Percentiles rank a stretch among this genome's conserved stretches.
These are phyloP conservation scores for Cylindroiulus punctatus DNA, from an alignment of 2,888 invertebrate species.

Conservation along the genomic window DNA sequence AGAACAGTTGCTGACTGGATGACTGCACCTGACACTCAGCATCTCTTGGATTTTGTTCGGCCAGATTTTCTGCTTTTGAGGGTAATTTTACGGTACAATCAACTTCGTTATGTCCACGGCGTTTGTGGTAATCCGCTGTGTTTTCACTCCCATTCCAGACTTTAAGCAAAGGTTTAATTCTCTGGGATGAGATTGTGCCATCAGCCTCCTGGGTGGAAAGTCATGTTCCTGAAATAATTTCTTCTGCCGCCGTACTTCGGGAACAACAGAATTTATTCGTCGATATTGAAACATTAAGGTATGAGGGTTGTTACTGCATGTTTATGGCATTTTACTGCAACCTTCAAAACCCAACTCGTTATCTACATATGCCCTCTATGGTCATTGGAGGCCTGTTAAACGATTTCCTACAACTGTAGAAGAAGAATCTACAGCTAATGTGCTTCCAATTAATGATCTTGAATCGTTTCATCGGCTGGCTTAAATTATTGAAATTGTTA, in stretches of 20 bases:
- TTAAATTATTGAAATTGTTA: background rate
- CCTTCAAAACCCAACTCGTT: too few species aligned
- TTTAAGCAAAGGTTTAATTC: conserved; percentile 81
- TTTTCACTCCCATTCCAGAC: conserved; percentile 65
- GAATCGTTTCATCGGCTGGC: background rate
- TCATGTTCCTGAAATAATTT: conserved; percentile 81
- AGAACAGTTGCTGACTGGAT: conserved; percentile 90
- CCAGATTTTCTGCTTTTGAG: conserved; percentile 89
- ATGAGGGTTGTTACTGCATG: too few species aligned
- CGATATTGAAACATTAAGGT: conserved; percentile 86
- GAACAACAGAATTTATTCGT: conserved; percentile 67
- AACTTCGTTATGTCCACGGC: too few species aligned
- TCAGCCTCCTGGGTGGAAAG: conserved; percentile 83
- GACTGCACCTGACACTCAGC: conserved; percentile 87
- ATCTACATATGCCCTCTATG: too few species aligned
- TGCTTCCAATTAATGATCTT: background rate
- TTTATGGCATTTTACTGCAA: background rate
- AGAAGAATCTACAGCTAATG: too few species aligned
- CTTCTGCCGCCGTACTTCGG: conserved; percentile 80
- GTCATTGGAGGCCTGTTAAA: too few species aligned
- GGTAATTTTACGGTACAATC: conserved; percentile 60
- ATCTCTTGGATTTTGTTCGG: conserved; percentile 87
- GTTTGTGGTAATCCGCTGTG: too few species aligned
- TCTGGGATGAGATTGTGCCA: conserved; percentile 88
- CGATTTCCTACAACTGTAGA: too few species aligned